phyloP scores from a whole-genome alignment of 2,888 invertebrate genomes.

The Lottia gigantea region DNA sequence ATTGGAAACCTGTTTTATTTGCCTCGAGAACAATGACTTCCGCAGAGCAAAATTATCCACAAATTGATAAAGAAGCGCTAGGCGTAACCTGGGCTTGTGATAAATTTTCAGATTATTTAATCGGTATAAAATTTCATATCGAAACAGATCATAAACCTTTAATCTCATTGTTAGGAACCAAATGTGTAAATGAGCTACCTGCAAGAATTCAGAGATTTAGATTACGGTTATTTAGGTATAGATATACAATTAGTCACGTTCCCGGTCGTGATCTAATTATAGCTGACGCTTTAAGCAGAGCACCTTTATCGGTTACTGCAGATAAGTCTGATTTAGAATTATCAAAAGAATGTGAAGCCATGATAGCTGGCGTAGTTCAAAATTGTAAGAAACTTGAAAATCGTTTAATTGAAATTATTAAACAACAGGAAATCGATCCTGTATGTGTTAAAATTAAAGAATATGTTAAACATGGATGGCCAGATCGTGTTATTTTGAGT shows the following conservation, averaged over 20 bases:
- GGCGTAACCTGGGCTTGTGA: constrained; percentile 23
- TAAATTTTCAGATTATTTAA: constrained; percentile 18
- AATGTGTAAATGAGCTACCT: constrained; percentile 11
- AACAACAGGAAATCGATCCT: neutral
- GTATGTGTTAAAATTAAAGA: neutral
- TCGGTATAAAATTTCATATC: constrained; percentile 12
- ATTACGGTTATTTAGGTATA: constrained; percentile 25
- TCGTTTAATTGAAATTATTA: neutral
- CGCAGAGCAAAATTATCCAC: neutral
- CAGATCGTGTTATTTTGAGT: neutral
- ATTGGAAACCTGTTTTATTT: neutral
- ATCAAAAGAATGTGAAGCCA: neutral
- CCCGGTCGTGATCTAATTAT: constrained; percentile 24
- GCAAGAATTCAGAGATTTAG: constrained; percentile 26
- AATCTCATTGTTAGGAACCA: neutral
- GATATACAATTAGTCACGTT: constrained; percentile 19
- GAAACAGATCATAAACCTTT: constrained; percentile 11
- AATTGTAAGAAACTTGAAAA: neutral
- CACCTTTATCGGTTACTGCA: neutral
- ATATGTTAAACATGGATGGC: neutral
- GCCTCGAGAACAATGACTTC: neutral
- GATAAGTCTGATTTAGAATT: constrained; percentile 1
- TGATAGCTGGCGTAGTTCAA: neutral
- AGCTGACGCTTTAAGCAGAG: constrained; percentile 20
- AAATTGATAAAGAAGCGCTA: constrained; percentile 15